A percentile compares a stretch with the other conserved stretches of the same genome.
phyloP scores from a whole-genome alignment of 2,797 vertebrate species.

The Pseudotriccus pelzelni region DNA sequence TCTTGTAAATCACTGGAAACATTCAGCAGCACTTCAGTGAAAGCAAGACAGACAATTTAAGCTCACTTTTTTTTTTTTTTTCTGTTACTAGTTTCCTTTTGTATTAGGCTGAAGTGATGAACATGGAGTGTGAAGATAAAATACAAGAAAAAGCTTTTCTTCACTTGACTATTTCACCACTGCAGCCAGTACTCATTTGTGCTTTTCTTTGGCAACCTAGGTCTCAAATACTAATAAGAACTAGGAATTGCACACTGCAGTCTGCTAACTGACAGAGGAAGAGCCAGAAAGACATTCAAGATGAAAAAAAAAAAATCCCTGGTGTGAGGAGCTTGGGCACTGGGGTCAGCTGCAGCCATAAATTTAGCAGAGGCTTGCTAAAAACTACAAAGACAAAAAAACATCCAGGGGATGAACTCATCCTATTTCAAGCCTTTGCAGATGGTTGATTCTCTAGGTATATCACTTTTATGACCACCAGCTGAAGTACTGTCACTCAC shows the following conservation, averaged over 20 bases:
- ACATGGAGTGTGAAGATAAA: background rate
- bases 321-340: background rate
- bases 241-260: background rate
- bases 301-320: background rate
- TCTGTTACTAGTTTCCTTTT: background rate
- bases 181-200: background rate
- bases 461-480: slow-evolving; percentile 34
- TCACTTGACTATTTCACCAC: background rate
- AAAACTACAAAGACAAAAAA: background rate
- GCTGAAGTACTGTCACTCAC: slow-evolving; percentile 33
- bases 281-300: background rate
- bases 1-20: background rate
- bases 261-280: background rate
- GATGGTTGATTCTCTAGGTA: slow-evolving; percentile 7
- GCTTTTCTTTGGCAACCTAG: background rate
- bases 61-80: background rate
- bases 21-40: background rate
- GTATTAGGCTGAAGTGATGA: background rate
- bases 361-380: background rate
- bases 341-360: background rate
- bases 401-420: background rate
- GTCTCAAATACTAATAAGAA: background rate
- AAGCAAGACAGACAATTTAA: background rate
- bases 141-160: background rate
- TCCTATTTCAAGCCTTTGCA: background rate